Conservation (phyloP, 1,140 invertebrate species). For the Oppia nitens region DNA sequence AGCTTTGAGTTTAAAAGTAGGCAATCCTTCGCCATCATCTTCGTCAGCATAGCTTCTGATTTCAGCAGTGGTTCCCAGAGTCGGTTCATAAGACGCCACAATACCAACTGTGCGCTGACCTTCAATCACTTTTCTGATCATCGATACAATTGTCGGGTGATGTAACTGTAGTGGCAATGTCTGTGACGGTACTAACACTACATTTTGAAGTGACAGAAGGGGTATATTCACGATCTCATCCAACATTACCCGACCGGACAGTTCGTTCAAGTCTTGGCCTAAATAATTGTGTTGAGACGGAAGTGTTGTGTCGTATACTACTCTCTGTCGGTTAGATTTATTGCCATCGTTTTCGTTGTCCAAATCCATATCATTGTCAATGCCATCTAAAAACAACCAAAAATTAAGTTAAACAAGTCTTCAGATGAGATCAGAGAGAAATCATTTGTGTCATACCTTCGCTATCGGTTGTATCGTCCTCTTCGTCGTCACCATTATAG, state of each 20-base stretch:
- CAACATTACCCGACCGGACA: slow-evolving; percentile 41
- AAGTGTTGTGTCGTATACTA: slow-evolving; percentile 22
- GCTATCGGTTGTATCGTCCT: background rate
- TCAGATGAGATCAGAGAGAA: background rate
- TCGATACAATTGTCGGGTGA: slow-evolving; percentile 32
- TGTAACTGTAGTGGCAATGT: slow-evolving; percentile 49
- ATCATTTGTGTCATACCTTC: background rate
- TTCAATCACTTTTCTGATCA: slow-evolving; percentile 37
- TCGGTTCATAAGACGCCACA: slow-evolving; percentile 22
- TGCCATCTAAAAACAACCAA: background rate
- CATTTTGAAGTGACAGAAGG: slow-evolving; percentile 37
- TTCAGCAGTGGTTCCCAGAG: slow-evolving; percentile 50
- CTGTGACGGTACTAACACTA: slow-evolving; percentile 51
- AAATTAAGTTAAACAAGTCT: no score
- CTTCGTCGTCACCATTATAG: background rate
- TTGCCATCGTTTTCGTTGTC: background rate
- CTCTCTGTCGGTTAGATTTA: background rate
- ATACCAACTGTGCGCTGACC: slow-evolving; percentile 44
- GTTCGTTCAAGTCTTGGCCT: slow-evolving; percentile 41
- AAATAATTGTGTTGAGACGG: slow-evolving; percentile 37
- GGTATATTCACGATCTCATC: slow-evolving; percentile 39
- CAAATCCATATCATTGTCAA: background rate
- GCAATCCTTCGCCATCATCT: slow-evolving; percentile 27
- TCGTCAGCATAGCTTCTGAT: slow-evolving; percentile 44
- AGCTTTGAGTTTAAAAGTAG: slow-evolving; percentile 35